A percentile compares a stretch with the other conserved stretches of the same genome.
These are phyloP conservation scores for Chaetodon auriga DNA, from an alignment of 2,113 vertebrate species.

Conservation along the genomic window DNA sequence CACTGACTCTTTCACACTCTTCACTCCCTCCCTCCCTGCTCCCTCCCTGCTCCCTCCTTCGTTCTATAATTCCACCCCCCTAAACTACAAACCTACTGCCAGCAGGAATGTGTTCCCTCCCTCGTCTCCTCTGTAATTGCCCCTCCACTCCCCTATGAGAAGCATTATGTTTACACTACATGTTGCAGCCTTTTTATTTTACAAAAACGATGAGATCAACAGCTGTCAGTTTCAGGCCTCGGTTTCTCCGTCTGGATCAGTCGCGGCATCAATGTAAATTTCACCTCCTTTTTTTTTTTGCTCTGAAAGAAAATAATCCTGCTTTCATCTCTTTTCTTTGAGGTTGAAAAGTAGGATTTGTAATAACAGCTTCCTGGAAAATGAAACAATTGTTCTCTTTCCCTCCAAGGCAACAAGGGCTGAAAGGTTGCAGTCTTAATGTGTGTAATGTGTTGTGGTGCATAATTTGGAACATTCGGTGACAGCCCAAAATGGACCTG, in stretches of 20 bases:
- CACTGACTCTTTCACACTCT: conserved; percentile 70
- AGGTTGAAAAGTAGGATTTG: background rate
- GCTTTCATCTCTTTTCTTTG: background rate
- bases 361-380: background rate
- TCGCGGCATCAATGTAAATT: background rate
- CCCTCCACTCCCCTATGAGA: conserved; percentile 53
- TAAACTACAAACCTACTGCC: conserved; percentile 67
- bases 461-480: conserved; percentile 41
- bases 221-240: conserved; percentile 12
- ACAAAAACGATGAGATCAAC: conserved; percentile 1
- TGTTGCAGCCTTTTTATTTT: conserved; percentile 20
- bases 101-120: conserved; percentile 75
- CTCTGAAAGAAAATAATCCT: background rate
- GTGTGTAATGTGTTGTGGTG: conserved; percentile 44
- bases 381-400: conserved; percentile 1
- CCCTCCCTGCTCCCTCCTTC: conserved; percentile 59
- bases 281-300: background rate
- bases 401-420: background rate
- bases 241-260: background rate
- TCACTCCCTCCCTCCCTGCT: conserved; percentile 37
- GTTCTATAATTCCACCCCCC: conserved; percentile 66
- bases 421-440: conserved; percentile 46
- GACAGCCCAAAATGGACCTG: conserved; percentile 64
- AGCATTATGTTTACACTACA: conserved; percentile 65
- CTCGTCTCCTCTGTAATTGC: conserved; percentile 69